Base-by-base conservation (phyloP, 2,113 vertebrate genomes). In the Heterotis niloticus region DNA sequence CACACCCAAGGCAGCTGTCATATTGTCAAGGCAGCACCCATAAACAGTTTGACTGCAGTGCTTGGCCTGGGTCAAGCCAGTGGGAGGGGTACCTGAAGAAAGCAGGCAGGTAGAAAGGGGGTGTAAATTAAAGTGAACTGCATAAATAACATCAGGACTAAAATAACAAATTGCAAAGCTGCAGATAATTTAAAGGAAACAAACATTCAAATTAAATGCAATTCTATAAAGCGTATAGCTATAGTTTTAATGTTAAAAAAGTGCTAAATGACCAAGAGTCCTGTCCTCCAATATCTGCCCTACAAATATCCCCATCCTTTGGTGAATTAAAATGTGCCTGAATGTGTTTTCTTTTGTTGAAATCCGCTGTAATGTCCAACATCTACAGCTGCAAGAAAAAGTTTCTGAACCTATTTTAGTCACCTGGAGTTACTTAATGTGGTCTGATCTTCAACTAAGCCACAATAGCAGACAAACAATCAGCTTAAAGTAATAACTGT, bases 1-100 rank as follows among this genome's bases (percentile, higher is more conserved):
- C 14, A 96, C 95, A 1, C 97, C 98, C 0, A 90, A 89, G 0
- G 98, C 97, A 26, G 90, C 65, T 0, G 96, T 99, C 79, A 86
- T 1, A 66, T 97, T 96, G 89, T 99, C 96, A 0, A 86, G 91
- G 84, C 98, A 99, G 89, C 98, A 99, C 59, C 98, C 96, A 0
- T 97, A 98, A 75, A 93, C 87, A 0, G 91, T 94, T 84, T 93
- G 85, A 83, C 93, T 90, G 89, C 98, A 99, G 88, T 95, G 95
- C 20, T 84, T 78, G 0, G 86, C 76, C 5, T 82, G 87, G 0
- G 86, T 79, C 5, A 82, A 83, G 74, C 78, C 86, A 0, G 85
- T 90, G 81, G 0, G 89, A 85, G 81, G 82, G 1, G 88, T 81
- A 74, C 82, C 77, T 82, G 87, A 79, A 82, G 20, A 65, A 7